phyloP scores from a whole-genome alignment of 2,888 invertebrate genomes.

The Stenodema calcarata region DNA sequence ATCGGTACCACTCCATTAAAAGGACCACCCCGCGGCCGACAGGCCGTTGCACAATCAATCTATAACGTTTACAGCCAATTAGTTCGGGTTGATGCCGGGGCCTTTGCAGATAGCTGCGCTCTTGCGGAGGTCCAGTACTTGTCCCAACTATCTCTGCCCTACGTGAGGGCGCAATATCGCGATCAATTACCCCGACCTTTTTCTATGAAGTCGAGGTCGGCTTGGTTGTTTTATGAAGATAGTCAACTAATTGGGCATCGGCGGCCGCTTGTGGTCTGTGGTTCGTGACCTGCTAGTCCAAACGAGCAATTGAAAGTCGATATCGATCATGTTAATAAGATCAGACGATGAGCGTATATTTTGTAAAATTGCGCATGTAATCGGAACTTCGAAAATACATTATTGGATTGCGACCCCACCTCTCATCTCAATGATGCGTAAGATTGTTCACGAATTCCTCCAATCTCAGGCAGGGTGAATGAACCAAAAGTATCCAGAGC shows the following conservation, averaged over 20 bases:
- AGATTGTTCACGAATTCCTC: too few species aligned
- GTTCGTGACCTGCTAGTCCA: slow-evolving; percentile 14
- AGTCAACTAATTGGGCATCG: slow-evolving; percentile 3
- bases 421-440: too few species aligned
- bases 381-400: too few species aligned
- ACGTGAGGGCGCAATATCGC: slow-evolving; percentile 41
- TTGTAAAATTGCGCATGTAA: neutral
- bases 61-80: slow-evolving; percentile 35
- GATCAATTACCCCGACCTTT: slow-evolving; percentile 36
- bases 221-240: neutral
- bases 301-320: neutral
- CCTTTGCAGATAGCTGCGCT: neutral
- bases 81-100: slow-evolving; percentile 11
- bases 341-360: neutral
- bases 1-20: neutral
- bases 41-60: neutral
- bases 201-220: slow-evolving; percentile 24
- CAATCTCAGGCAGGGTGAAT: too few species aligned
- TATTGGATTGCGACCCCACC: too few species aligned
- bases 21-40: slow-evolving; percentile 12
- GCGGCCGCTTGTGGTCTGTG: neutral
- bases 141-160: slow-evolving; percentile 16
- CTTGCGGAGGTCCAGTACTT: slow-evolving; percentile 15
- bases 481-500: too few species aligned
- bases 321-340: neutral